Conservation (phyloP, 1,140 invertebrate genomes). For the Teleogryllus occipitalis region DNA sequence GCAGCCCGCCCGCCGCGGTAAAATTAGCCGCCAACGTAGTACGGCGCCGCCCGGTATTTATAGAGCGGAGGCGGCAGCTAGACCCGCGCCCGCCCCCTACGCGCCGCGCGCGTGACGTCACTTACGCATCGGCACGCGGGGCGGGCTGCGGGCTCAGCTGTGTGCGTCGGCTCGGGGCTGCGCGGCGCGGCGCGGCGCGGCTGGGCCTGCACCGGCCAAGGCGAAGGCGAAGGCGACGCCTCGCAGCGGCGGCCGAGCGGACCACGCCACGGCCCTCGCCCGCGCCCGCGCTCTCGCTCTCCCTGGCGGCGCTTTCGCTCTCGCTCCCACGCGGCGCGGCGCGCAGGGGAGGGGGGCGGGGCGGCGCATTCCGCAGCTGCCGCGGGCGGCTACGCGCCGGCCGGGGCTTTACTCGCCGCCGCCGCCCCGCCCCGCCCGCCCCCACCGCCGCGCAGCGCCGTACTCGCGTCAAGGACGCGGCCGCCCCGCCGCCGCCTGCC, state of each 20-base stretch:
- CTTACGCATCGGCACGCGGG: not conserved
- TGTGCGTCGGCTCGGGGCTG: not conserved
- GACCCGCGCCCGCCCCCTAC: no score
- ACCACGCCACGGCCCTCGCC: not conserved
- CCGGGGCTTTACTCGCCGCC: not conserved
- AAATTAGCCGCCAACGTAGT: no score
- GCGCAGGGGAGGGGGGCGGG: not conserved
- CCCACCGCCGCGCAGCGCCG: no score
- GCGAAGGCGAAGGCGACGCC: not conserved
- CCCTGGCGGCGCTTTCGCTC: not conserved
- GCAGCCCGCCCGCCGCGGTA: no score
- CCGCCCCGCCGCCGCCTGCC: no score
- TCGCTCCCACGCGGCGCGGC: not conserved
- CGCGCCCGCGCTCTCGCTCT: no score
- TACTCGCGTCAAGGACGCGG: not conserved
- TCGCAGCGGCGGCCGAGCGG: not conserved
- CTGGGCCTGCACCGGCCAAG: not conserved
- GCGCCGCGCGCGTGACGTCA: not conserved
- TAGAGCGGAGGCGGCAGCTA: no score
- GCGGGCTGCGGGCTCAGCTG: not conserved
- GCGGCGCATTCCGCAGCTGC: not conserved
- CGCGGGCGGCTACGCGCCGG: conserved; percentile 7
- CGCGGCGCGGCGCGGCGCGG: no score
- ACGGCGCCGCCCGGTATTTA: no score
- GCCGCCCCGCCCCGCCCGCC: no score